Evolutionary conservation across 2,888 invertebrate species (phyloP).

Genomic region (Pollenia angustigena): DNA sequence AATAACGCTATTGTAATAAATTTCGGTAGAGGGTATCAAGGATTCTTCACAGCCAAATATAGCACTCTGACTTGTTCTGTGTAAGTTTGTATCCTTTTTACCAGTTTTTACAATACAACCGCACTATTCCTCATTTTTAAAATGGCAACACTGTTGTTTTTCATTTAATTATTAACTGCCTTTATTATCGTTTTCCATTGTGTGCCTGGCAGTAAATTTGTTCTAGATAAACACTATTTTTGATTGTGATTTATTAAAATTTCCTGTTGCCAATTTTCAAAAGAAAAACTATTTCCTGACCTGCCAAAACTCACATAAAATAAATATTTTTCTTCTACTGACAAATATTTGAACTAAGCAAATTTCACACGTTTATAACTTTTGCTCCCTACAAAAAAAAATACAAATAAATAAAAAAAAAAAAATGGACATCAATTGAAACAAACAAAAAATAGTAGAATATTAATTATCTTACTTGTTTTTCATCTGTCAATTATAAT

Average conservation of each 20-base stretch:
- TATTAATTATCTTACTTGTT: conserved; percentile 19
- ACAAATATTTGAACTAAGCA: conserved; percentile 1
- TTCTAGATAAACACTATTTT: not conserved
- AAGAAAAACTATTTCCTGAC: conserved; percentile 52
- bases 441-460: not conserved
- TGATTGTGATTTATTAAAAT: conserved; percentile 25
- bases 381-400: conserved; percentile 10
- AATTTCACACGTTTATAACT: not conserved
- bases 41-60: no score
- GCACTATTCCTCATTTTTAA: no score
- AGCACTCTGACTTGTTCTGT: no score
- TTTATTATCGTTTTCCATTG: no score
- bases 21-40: no score
- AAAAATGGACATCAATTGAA: not conserved
- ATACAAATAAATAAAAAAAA: not conserved
- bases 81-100: no score
- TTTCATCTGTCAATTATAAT: conserved; percentile 67
- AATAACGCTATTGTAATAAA: no score
- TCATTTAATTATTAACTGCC: no score
- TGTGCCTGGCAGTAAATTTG: no score
- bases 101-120: no score
- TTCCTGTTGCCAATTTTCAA: conserved; percentile 33
- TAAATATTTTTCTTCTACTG: not conserved
- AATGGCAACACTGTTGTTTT: no score
- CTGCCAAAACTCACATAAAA: conserved; percentile 11